Evolutionary conservation across 2,888 invertebrate genomes (phyloP).

Genomic region (Chymomyza fuscimana): DNA sequence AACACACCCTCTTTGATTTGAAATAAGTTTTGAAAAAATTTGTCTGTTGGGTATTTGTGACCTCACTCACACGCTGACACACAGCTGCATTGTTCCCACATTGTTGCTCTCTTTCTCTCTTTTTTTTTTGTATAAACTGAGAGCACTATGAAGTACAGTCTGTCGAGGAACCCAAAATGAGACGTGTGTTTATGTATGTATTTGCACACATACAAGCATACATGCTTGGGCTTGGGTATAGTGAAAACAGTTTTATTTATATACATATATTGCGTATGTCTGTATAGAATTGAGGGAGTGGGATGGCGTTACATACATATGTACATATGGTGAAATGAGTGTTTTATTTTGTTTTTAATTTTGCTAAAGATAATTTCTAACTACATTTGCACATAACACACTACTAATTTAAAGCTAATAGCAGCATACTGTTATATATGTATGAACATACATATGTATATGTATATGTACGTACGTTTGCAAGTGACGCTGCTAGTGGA

Average conservation of each 20-base stretch:
- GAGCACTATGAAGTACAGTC: constrained; percentile 65
- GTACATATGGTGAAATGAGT: constrained; percentile 38
- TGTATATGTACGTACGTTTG: constrained; percentile 1
- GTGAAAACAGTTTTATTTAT: constrained; percentile 19
- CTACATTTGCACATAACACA: no score
- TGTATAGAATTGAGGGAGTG: not conserved
- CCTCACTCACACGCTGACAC: constrained; percentile 61
- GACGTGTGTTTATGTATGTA: constrained; percentile 52
- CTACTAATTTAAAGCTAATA: no score
- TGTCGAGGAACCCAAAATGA: constrained; percentile 68
- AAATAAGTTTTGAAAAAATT: constrained; percentile 46
- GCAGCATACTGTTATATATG: not conserved
- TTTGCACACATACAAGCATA: constrained; percentile 26
- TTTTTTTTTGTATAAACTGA: constrained; percentile 32
- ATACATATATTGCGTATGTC: constrained; percentile 16
- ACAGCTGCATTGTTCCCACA: constrained; percentile 58
- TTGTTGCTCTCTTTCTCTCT: constrained; percentile 44
- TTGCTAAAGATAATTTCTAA: constrained; percentile 36
- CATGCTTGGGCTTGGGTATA: constrained; percentile 2
- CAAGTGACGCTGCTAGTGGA: not conserved
- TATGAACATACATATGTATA: not conserved
- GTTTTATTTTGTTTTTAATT: constrained; percentile 48
- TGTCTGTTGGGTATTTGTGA: constrained; percentile 61
- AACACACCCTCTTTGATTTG: constrained; percentile 45
- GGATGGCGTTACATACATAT: constrained; percentile 7